Evolutionary conservation across 2,888 invertebrate genomes (phyloP), one percentile per base, ranked within the genome.

Genomic region (Poecilus cupreus): DNA sequence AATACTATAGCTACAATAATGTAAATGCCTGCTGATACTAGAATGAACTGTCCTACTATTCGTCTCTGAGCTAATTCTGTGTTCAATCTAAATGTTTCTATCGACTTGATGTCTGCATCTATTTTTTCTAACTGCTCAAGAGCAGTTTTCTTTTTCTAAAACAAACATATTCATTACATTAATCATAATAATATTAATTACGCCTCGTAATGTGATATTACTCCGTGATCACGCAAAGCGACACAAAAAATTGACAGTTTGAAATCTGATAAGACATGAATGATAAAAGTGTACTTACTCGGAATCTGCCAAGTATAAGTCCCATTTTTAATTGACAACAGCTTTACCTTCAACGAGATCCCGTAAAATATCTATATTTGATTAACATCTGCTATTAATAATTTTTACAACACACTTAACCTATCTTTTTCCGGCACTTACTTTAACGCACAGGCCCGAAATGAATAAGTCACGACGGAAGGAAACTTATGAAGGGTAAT

Each of bases 31-130:
- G 95, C 93, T 2, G 94, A 94, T 84, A 93, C 92, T 39, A 94
- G 88, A 37, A 94, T 91, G 76, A 98, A 93, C 85, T 94, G 93
- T 51, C 95, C 95, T 70, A 97, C 94, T 83, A 97, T 93, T 72
- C 94, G 93, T 87, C 95, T 96, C 88, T 96, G 96, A 54, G 92
- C 92, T 86, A 94, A 93, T 87, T 97, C 95, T 20, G 96, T 97
- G 86, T 92, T 93, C 75, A 93, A 91, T 16, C 95, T 93, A 90
- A 95, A 96, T 86, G 94, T 92, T 87, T 97, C 96, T 80, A 97
- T 95, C 39, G 92, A 91, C 85, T 93, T 93, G 75, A 98, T 96
- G 87, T 96, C 94, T 89, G 92, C 91, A 88, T 96, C 96, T 82
- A 96, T 91, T 82, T 92, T 92, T 86, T 96, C 96, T 82, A 96